phyloP scores from a whole-genome alignment of 2,888 invertebrate genomes.

The Patella ulyssiponensis region DNA sequence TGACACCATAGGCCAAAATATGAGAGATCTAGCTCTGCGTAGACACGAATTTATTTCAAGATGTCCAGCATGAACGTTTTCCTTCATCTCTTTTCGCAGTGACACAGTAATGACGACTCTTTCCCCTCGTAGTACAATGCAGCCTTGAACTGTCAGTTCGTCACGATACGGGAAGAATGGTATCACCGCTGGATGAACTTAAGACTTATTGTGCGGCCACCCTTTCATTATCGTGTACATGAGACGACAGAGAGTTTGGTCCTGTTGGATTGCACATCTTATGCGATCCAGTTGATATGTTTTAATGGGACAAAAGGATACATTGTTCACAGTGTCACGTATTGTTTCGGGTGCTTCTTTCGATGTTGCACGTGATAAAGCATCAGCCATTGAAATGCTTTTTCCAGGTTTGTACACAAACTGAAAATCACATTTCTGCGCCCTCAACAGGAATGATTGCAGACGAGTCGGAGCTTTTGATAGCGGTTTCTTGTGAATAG shows the following conservation, averaged over 20 bases:
- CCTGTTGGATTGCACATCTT: slow-evolving; percentile 18
- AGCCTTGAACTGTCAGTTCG: slow-evolving; percentile 22
- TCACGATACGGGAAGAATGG: slow-evolving; percentile 25
- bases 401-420: slow-evolving; percentile 34
- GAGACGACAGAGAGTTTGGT: slow-evolving; percentile 18
- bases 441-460: slow-evolving; percentile 33
- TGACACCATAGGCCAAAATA: too few relatives aligned
- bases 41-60: slow-evolving; percentile 19
- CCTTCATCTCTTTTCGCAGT: slow-evolving; percentile 14
- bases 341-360: neutral
- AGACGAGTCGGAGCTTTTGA: slow-evolving; percentile 32
- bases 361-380: too few relatives aligned
- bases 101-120: slow-evolving; percentile 16
- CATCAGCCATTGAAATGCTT: slow-evolving; percentile 35
- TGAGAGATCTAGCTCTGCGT: slow-evolving; percentile 15
- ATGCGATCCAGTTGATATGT: slow-evolving; percentile 19
- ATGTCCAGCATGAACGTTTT: slow-evolving; percentile 15
- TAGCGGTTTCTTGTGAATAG: slow-evolving; percentile 38
- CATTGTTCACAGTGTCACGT: slow-evolving; percentile 2
- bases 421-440: slow-evolving; percentile 34
- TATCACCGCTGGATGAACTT: neutral
- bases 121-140: slow-evolving; percentile 8
- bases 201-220: slow-evolving; percentile 28
- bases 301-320: slow-evolving; percentile 19
- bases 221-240: slow-evolving; percentile 23